Evolutionary conservation across 2,113 vertebrate species (phyloP).

Genomic region (Forbesichthys papilliferus): DNA sequence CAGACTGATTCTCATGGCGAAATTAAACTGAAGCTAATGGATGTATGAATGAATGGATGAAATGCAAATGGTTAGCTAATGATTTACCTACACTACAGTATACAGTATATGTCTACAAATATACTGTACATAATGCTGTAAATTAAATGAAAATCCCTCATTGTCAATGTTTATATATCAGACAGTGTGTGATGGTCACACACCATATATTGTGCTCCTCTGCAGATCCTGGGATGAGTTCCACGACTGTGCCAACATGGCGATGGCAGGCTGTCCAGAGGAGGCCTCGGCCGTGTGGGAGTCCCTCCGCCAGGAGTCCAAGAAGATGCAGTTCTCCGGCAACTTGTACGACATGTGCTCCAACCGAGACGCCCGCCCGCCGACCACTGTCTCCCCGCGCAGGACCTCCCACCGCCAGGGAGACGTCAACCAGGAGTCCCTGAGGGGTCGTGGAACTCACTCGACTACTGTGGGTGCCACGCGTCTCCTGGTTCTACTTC

Average conservation of each 20-base stretch:
- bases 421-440: constrained; percentile 88
- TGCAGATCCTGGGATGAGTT: constrained; percentile 94
- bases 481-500: constrained; percentile 14
- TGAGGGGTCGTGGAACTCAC: constrained; percentile 62
- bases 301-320: constrained; percentile 91
- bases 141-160: no score
- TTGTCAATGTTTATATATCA: neutral
- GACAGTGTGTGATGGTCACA: neutral
- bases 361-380: constrained; percentile 66
- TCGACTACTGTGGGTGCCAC: neutral
- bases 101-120: no score
- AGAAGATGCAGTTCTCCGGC: constrained; percentile 90
- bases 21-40: no score
- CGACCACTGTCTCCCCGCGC: constrained; percentile 43
- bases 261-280: constrained; percentile 87
- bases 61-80: no score
- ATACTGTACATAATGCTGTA: no score
- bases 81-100: no score
- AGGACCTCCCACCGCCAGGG: constrained; percentile 56
- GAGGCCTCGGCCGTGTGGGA: constrained; percentile 91
- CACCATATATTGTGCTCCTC: neutral
- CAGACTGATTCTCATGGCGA: no score
- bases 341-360: constrained; percentile 94
- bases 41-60: no score
- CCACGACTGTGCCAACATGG: constrained; percentile 85